Evolutionary conservation across 1,140 invertebrate genomes (phyloP).

Genomic region (Ruditapes philippinarum): DNA sequence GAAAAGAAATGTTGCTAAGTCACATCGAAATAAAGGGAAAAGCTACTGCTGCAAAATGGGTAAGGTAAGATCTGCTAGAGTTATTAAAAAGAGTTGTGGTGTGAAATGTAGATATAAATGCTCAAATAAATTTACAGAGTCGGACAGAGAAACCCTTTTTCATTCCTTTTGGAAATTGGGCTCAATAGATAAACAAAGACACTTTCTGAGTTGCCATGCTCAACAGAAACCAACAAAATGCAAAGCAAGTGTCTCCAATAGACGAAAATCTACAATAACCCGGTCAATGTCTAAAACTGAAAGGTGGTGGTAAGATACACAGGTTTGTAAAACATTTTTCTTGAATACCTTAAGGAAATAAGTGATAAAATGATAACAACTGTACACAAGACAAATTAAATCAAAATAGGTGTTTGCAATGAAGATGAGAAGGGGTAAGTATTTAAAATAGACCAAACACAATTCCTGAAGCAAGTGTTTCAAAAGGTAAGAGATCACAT

Average conservation of each 20-base stretch:
- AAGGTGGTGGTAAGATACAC: background rate
- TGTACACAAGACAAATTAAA: too few species aligned
- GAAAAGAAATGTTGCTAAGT: constrained; percentile 46
- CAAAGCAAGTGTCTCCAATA: background rate
- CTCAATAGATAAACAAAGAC: background rate
- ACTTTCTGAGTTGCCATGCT: background rate
- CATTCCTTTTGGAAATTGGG: background rate
- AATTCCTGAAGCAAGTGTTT: background rate
- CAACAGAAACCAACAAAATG: background rate
- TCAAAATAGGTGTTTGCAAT: too few species aligned
- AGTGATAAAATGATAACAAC: too few species aligned
- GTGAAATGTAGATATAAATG: constrained; percentile 1
- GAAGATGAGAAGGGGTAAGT: too few species aligned
- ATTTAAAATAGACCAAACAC: background rate
- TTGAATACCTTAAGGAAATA: too few species aligned
- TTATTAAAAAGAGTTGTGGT: constrained; percentile 1
- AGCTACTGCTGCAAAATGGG: background rate
- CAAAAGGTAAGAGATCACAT: constrained; percentile 18
- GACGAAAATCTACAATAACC: background rate
- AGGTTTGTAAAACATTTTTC: too few species aligned
- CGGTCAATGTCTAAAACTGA: background rate
- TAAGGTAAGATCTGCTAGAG: background rate
- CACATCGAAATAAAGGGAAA: background rate
- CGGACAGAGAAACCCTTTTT: background rate
- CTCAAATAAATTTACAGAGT: background rate